Percentiles rank a stretch among this genome's conserved stretches.
Evolutionary conservation across 2,113 vertebrate species (phyloP).

Genomic region (Micromys minutus): DNA sequence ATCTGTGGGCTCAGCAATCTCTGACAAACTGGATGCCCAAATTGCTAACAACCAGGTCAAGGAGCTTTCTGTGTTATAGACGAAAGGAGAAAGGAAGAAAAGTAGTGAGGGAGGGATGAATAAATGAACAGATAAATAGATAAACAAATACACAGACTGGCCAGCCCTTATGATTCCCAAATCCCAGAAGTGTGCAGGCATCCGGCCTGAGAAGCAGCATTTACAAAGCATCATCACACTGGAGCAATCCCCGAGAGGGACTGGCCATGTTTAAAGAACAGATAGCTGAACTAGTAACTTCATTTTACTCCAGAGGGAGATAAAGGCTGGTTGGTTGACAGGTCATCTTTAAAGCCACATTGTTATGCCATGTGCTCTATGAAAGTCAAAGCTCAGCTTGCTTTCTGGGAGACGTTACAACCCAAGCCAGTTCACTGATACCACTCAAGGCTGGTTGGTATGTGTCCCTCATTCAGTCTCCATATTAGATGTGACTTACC

Average conservation of each 20-base stretch:
- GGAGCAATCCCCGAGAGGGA: not conserved
- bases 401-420: not conserved
- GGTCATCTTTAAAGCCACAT: not conserved
- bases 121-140: not conserved
- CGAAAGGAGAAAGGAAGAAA: not conserved
- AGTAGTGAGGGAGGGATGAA: accelerated
- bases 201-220: not conserved
- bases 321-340: not conserved
- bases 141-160: not conserved
- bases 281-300: not conserved
- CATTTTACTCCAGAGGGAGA: not conserved
- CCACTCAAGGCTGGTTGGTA: not conserved
- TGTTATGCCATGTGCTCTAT: not conserved
- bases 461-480: not conserved
- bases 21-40: not conserved
- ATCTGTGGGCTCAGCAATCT: not conserved
- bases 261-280: slow-evolving; percentile 47
- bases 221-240: not conserved
- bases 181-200: not conserved
- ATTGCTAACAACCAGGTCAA: not conserved
- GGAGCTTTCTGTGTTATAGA: too few species aligned
- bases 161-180: not conserved
- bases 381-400: not conserved
- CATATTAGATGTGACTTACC: not conserved
- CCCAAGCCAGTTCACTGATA: not conserved